Base-by-base conservation (phyloP, 92 coral and sea anemone genomes). In the Chrysogorgia sp. region DNA sequence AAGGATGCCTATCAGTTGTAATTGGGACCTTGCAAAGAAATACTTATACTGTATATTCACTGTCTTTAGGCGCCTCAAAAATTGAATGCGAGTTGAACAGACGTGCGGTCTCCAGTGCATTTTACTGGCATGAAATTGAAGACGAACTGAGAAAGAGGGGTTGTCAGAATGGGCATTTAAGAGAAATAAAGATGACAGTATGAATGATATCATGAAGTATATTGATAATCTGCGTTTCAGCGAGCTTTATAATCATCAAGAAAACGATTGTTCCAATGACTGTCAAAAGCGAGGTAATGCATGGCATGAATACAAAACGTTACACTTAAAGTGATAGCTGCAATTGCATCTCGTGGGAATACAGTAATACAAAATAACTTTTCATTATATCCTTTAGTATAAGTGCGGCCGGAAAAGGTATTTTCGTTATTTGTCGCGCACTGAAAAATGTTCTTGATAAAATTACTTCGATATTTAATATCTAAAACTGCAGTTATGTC, bases 101-200 rank as follows among this genome's bases (percentile, higher is more conserved):
- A 32, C 64, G 65, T 30, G 47, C 63, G 26, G 45, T 29, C 14
- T 21, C 83, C 7, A 63, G 67, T 45, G 83, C 75, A 14, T 79
- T 79, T 50, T 79, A 65, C 55, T 79, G 84, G 84, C 76, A 79
- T 23, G 84, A 79, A 34, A 33, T 66, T 14, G 84, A 79, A 43
- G 74, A 63, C 6, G 82, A 77, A 47, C 2, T 77, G 14, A 20
- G 59, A 19, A 48, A 32, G 23, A 52, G 77, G 56, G 49, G 34
- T 64, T 79, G 12, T 37, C 43, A 37, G 10, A 17, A 14, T 79
- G 84, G 84, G 22, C 20, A 14, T 79, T 79, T 30, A 25, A 63
- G 20, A 75, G 84, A 28, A 48, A 19, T 13, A 22, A 59, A 25
- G 76, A 79, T 3, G 77, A 52, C 5, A 26, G 13, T n/a, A 25